Conservation (phyloP, 2,888 invertebrate species). For the Acrobasis repandana region DNA sequence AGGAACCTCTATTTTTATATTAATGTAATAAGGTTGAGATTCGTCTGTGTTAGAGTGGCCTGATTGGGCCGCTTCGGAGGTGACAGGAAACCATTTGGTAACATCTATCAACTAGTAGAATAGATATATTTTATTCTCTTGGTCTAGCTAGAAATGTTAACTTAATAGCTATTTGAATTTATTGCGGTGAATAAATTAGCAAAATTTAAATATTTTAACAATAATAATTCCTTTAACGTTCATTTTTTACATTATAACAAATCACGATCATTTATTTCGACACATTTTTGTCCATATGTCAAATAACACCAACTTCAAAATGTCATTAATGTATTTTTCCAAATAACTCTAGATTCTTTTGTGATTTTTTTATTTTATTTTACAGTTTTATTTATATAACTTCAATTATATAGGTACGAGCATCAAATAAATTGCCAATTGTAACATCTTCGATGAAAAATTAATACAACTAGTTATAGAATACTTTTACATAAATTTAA, state of each 20-base stretch:
- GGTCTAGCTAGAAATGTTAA: constrained; percentile 1
- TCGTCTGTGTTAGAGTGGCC: too few relatives aligned
- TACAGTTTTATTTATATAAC: background rate
- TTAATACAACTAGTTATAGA: constrained; percentile 32
- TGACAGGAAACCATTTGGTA: too few relatives aligned
- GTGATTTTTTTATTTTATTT: too few relatives aligned
- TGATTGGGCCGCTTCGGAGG: too few relatives aligned
- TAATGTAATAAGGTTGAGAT: too few relatives aligned
- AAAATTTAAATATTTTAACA: constrained; percentile 7
- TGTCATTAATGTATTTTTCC: too few relatives aligned
- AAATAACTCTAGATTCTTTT: too few relatives aligned
- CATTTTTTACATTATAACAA: background rate
- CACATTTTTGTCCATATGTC: background rate
- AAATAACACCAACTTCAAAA: background rate
- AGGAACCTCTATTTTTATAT: too few relatives aligned
- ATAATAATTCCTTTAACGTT: constrained; percentile 10
- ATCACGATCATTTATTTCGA: background rate
- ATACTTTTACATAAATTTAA: constrained; percentile 53
- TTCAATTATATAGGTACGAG: too few relatives aligned
- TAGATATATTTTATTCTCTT: background rate
- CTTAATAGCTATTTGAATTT: constrained; percentile 5
- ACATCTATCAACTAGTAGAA: too few relatives aligned
- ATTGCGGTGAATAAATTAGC: constrained; percentile 8
- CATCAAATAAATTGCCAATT: background rate
- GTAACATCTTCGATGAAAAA: constrained; percentile 11